A percentile compares a stretch with the other conserved stretches of the same genome.
Conservation (phyloP, 2,113 vertebrate species). For the Callionymus lyra region DNA sequence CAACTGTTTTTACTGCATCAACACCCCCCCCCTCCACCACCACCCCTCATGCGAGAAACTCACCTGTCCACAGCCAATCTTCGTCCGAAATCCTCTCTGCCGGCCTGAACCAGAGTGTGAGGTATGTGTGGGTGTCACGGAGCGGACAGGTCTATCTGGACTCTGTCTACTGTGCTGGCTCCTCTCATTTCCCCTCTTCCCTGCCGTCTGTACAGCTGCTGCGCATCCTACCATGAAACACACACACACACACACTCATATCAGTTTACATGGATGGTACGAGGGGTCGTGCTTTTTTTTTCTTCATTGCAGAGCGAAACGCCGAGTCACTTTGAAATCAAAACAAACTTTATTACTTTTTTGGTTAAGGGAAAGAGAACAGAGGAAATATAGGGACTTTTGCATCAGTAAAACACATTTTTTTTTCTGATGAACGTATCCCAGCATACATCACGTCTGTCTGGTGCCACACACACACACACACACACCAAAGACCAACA, state of each 20-base stretch:
- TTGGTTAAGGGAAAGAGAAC: not conserved
- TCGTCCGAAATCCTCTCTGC: conserved; percentile 15
- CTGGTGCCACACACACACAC: conserved; percentile 25
- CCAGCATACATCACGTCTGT: conserved; percentile 12
- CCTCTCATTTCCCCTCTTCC: conserved; percentile 45
- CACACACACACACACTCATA: conserved; percentile 15
- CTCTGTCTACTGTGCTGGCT: conserved; percentile 47
- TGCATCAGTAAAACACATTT: too few species aligned
- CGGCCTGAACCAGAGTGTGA: conserved; percentile 35
- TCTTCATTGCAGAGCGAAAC: conserved; percentile 8
- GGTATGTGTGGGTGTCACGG: conserved; percentile 49
- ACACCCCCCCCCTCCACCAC: conserved; percentile 4
- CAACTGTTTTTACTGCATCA: not conserved
- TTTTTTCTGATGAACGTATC: too few species aligned
- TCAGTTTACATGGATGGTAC: conserved; percentile 34
- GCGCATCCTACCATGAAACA: conserved; percentile 38
- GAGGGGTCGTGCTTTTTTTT: conserved; percentile 30
- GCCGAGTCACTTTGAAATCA: conserved; percentile 16
- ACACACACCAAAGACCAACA: conserved; percentile 20
- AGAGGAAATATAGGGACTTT: too few species aligned
- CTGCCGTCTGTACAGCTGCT: conserved; percentile 43
- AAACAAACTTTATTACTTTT: conserved; percentile 14
- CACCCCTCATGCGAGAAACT: conserved; percentile 2
- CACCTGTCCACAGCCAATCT: conserved; percentile 20
- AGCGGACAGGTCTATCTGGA: conserved; percentile 61